Conservation (phyloP, 2,113 vertebrate genomes). For the Apodemus speciosus region DNA sequence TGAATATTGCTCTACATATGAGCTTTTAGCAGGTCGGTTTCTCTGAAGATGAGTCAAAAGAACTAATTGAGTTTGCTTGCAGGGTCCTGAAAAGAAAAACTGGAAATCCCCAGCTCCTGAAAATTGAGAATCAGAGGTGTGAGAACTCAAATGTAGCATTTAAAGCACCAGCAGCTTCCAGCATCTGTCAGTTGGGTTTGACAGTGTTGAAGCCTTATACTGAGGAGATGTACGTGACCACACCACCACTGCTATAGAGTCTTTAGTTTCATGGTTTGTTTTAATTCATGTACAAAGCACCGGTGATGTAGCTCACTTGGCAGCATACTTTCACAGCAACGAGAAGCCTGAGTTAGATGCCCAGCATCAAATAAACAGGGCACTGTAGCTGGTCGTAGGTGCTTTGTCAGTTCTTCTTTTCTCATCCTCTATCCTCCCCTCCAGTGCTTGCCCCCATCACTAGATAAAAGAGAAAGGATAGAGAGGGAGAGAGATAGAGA, state of each 20-base stretch:
- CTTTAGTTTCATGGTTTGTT: neutral
- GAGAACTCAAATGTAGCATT: constrained; percentile 2
- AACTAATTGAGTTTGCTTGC: constrained; percentile 3
- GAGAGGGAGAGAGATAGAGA: neutral
- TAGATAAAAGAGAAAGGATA: neutral
- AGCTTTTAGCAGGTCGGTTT: neutral
- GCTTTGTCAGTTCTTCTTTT: neutral
- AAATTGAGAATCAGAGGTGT: constrained; percentile 13
- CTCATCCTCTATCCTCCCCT: too few relatives aligned
- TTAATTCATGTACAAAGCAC: neutral
- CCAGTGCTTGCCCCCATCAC: neutral
- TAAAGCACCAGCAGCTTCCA: neutral
- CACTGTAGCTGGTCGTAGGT: neutral
- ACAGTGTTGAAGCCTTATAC: neutral
- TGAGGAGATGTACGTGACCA: neutral
- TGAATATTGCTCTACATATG: neutral
- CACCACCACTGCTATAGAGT: neutral
- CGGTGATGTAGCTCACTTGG: neutral
- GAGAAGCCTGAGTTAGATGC: neutral
- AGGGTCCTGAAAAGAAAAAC: neutral
- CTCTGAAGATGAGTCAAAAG: neutral
- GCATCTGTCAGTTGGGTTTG: neutral
- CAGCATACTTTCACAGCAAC: neutral
- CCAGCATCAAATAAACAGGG: neutral
- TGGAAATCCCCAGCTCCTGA: neutral